phyloP scores from a whole-genome alignment of 2,113 vertebrate species.

The Cochlearius cochlearius region DNA sequence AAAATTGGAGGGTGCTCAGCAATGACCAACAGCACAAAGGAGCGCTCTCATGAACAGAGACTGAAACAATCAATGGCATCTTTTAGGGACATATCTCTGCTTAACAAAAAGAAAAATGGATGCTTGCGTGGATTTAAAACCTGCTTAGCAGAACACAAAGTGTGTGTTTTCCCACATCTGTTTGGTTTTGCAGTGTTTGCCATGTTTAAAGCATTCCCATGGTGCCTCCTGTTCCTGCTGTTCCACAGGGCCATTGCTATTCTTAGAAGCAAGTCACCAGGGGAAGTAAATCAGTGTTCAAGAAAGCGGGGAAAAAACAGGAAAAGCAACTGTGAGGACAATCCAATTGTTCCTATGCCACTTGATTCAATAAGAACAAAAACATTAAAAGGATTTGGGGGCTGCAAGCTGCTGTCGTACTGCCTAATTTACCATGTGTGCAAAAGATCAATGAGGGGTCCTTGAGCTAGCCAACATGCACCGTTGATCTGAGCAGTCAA shows the following conservation, averaged over 20 bases:
- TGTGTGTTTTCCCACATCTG: not conserved
- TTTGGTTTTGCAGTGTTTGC: not conserved
- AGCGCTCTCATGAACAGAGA: not conserved
- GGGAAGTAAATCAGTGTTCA: not conserved
- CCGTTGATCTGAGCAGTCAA: not conserved
- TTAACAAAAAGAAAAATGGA: not conserved
- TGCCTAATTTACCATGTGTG: not conserved
- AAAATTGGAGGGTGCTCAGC: not conserved
- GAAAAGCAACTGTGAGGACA: not conserved
- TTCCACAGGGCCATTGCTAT: not conserved
- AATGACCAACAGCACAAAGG: not conserved
- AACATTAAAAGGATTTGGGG: slow-evolving; percentile 1
- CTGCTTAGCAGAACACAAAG: not conserved
- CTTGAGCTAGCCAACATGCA: not conserved
- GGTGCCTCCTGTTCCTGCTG: not conserved
- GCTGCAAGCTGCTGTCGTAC: not conserved
- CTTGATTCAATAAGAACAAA: slow-evolving; percentile 35
- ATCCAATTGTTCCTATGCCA: slow-evolving; percentile 14
- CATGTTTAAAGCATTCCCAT: not conserved
- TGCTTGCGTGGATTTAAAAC: not conserved
- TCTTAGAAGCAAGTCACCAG: not conserved
- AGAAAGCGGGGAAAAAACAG: not conserved
- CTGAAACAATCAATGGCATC: not conserved
- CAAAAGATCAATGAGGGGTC: not conserved
- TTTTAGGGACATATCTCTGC: not conserved